Evolutionary conservation across 1,140 invertebrate genomes (phyloP).

Genomic region (Thalassaphorura encarpata): DNA sequence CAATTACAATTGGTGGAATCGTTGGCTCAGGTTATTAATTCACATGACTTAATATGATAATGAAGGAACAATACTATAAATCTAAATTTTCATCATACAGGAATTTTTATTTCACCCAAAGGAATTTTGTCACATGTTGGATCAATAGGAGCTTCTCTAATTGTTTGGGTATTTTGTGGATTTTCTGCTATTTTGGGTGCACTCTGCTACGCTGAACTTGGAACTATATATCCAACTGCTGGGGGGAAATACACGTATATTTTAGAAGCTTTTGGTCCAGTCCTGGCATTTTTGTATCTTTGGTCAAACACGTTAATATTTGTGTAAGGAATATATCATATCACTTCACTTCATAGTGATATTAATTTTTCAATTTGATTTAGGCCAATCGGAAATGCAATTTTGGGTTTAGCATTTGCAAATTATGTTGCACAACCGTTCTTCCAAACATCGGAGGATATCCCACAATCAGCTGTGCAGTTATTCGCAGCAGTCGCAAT

Average conservation of each 20-base stretch:
- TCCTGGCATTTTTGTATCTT: conserved; percentile 89
- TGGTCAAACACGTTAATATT: conserved; percentile 86
- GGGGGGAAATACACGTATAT: conserved; percentile 98
- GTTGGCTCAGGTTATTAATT: conserved; percentile 62
- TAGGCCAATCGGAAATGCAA: conserved; percentile 85
- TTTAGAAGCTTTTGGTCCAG: conserved; percentile 67
- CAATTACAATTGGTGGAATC: conserved; percentile 85
- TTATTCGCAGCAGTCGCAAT: conserved; percentile 63
- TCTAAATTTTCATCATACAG: conserved; percentile 26
- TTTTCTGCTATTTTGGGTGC: conserved; percentile 45
- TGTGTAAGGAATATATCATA: conserved; percentile 40
- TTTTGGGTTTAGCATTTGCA: conserved; percentile 90
- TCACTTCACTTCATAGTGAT: background rate
- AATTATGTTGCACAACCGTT: conserved; percentile 83
- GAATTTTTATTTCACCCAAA: conserved; percentile 49
- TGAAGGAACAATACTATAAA: background rate
- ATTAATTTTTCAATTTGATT: background rate
- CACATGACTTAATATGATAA: background rate
- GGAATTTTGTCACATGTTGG: conserved; percentile 44
- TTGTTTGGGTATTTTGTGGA: conserved; percentile 46
- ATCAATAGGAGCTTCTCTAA: conserved; percentile 44
- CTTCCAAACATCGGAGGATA: conserved; percentile 42
- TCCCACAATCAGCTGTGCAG: conserved; percentile 49
- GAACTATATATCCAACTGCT: conserved; percentile 83
- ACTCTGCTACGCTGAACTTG: conserved; percentile 78